Base-by-base conservation (phyloP, 2,797 vertebrate genomes). In the Poecilia velifera region DNA sequence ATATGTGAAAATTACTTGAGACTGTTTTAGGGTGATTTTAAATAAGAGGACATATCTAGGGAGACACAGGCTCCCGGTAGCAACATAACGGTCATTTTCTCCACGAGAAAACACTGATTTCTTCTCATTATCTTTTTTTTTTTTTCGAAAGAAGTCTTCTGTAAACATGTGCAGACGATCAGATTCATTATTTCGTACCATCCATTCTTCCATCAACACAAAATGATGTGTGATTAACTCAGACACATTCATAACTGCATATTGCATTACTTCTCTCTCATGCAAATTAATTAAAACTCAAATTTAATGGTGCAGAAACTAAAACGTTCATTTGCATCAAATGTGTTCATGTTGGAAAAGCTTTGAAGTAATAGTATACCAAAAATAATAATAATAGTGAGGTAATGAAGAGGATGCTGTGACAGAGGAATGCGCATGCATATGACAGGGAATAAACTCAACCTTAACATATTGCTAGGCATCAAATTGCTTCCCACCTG, bases 61-160 rank as follows among this genome's bases (percentile, higher is more conserved):
- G 13, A 72, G 82, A 73, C 78, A 84, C 41, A 18, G 28, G 4
- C 49, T 84, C 66, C 78, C 78, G 74, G 77, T 73, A 79, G 85
- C 78, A 83, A 91, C 73, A 55, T 25, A 41, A 31, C 4, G 22
- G 22, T 55, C 5, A 57, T 94, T 91, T 89, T 84, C 74, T 85
- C 76, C 77, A 82, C 75, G 68, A 85, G 84, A 91, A 86, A 83
- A 90, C 93, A 90, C 80, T 75, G 79, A 77, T 81, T 43, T 59
- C 84, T 76, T 84, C 76, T 76, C 73, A 82, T 72, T 66, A 80
- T 71, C 1, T 34, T 34, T 74, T 41, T 76, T 34, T 25, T 25
- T 53, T 53, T 62, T 28, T 18, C 0, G 5, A 43, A 20, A 41
- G 4, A 45, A 28, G 22, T 71, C 20, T 70, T n/a, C 12, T 70